Evolutionary conservation across 2,888 invertebrate species (phyloP), one percentile per base, ranked within the genome.

Genomic region (Aleiodes testaceus): DNA sequence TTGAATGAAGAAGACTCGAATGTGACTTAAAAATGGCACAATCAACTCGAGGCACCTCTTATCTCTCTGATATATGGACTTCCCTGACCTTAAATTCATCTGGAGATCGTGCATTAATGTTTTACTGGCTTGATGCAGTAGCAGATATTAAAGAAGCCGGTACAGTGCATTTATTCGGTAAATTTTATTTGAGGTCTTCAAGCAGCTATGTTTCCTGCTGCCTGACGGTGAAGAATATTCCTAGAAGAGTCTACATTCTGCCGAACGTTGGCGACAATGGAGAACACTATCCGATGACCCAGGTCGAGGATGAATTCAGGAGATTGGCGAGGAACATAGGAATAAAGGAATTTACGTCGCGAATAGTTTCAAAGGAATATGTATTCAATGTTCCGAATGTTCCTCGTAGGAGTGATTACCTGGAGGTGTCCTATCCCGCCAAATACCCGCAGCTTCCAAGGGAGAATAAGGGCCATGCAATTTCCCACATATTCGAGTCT

Each of bases 81-180:
- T 11, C 89, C 0, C 80, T 89, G 26, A 84, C 88, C 0, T 89
- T 89, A 55, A 88, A 90, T 61, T 89, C 90, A 77, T 88, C 89
- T 45, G 87, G 85, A 0, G 89, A 90, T 22, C 81, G 87, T 77
- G 80, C 85, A 30, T 89, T 91, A 69, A 84, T 91, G 74, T 92
- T 98, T 84, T 98, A 93, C 88, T 98, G 97, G 94, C 91, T 96
- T 88, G 98, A 99, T 89, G 97, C 97, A 0, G 96, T 93, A 90
- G 98, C 98, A 86, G 97, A 98, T 86, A 88, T 91, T 6, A 92
- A 93, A 79, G 93, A 94, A 83, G 95, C 95, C 0, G 98, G 98
- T 7, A 92, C 93, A 20, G 94, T 99, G 18, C 97, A 94, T 84
- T 88, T 99, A 18, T 99, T 99, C 89, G 99, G 99, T 0, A 97